phyloP scores from a whole-genome alignment of 2,113 vertebrate species.

The Salvelinus alpinus region DNA sequence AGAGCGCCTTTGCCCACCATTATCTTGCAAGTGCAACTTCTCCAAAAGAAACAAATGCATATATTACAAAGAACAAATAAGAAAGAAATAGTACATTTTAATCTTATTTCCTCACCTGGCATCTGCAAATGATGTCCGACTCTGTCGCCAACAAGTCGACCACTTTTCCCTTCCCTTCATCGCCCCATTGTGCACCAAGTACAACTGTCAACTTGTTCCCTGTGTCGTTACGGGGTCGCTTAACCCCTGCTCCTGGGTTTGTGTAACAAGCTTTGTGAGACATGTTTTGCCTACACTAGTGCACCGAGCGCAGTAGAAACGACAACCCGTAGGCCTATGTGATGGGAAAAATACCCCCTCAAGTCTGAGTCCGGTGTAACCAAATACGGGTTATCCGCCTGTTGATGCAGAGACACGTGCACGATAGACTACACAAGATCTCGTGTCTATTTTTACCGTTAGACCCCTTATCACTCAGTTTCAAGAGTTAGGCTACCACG shows the following conservation, averaged over 20 bases:
- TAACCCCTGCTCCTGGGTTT: conserved; percentile 61
- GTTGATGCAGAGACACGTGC: neutral
- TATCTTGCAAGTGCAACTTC: neutral
- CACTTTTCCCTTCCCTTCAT: conserved; percentile 87
- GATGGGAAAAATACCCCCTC: neutral
- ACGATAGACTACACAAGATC: neutral
- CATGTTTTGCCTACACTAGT: conserved; percentile 7
- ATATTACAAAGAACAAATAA: neutral
- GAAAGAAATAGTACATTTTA: too few species aligned
- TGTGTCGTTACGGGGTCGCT: conserved; percentile 72
- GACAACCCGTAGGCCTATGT: neutral
- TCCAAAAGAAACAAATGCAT: too few species aligned
- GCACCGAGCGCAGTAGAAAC: neutral
- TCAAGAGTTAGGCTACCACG: too few species aligned
- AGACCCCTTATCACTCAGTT: neutral
- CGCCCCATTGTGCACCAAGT: conserved; percentile 86
- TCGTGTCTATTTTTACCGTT: neutral
- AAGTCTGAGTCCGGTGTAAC: neutral
- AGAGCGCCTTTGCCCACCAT: neutral
- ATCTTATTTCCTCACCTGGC: conserved; percentile 67
- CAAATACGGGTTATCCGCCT: neutral
- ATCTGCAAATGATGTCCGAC: conserved; percentile 83
- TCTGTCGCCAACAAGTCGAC: conserved; percentile 85
- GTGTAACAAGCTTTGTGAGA: conserved; percentile 41
- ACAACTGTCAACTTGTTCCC: conserved; percentile 82